Evolutionary conservation across 2,888 invertebrate genomes (phyloP).

Genomic region (Cephus spinipes): DNA sequence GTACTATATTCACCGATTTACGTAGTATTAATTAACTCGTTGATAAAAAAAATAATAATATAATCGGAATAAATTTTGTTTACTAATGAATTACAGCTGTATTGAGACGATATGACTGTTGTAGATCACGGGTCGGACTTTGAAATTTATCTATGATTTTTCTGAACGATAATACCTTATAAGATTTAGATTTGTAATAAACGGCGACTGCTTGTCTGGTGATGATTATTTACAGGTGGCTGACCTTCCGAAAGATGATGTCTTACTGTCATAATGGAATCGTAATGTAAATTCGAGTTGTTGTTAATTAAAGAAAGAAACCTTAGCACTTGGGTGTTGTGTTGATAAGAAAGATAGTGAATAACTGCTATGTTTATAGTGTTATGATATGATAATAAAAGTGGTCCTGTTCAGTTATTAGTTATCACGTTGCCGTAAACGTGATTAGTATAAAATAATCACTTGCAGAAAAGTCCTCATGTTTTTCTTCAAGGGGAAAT

Average conservation of each 20-base stretch:
- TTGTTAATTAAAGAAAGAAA: not conserved
- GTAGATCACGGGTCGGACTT: not conserved
- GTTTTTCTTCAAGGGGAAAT: not conserved
- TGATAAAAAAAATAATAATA: not conserved
- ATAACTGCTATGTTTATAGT: not conserved
- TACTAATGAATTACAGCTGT: not conserved
- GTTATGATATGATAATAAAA: not conserved
- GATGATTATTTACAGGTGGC: not conserved
- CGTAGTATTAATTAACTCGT: not conserved
- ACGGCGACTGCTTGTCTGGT: not conserved
- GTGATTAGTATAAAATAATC: not conserved
- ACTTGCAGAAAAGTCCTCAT: not conserved
- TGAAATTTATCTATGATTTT: not conserved
- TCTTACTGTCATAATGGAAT: not conserved
- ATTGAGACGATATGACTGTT: not conserved
- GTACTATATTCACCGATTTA: not conserved
- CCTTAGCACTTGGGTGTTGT: not conserved
- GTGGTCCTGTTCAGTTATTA: not conserved
- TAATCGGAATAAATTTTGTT: not conserved
- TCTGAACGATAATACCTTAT: not conserved
- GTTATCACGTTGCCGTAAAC: not conserved
- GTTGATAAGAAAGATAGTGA: not conserved
- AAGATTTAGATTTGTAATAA: not conserved
- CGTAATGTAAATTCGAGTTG: not conserved
- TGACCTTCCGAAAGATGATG: not conserved